Base-by-base conservation (phyloP, 2,888 invertebrate genomes). In the Neelides folsomi region DNA sequence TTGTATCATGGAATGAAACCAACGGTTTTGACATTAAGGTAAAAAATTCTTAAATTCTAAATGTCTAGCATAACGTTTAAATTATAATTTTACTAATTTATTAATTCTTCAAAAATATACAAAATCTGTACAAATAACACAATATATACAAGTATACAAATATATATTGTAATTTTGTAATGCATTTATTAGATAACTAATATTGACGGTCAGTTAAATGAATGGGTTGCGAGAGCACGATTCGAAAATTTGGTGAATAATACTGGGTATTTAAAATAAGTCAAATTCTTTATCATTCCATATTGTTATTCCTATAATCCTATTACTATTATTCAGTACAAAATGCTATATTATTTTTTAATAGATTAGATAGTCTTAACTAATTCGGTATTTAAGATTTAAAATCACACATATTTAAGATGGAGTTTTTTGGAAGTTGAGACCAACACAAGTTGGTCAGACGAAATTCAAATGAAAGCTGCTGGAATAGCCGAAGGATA, bases 401-500 rank as follows among this genome's bases (percentile, higher is more conserved):
- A 39, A 15, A 15, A 39, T 39, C n/a, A n/a, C n/a, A n/a, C n/a
- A n/a, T 18, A 46, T 70, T 69, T 2, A 66, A 87, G 87, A 52
- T 88, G 88, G 87, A 82, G 84, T 15, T 77, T 79, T 62, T 72
- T 89, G 53, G 86, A 87, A 72, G 78, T 89, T 42, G 81, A 84
- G 71, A 86, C 87, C 1, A 80, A 82, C 61, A 73, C 76, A 19
- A 74, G 76, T 3, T 84, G 80, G 69, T 78, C 81, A 1, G 88
- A 89, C 68, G 77, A 78, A 64, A 77, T 83, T 40, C 90, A 90
- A 72, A 87, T 88, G 0, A 87, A 82, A 69, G 82, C 85, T 1
- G 89, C 90, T 1, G 92, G 92, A 5, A 75, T 85, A 40, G 76
- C 85, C 0, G 90, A 92, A 70, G 90, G 88, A 0, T 80, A 81